A percentile compares a stretch with the other conserved stretches of the same genome.
These are phyloP conservation scores for Flexamia atlantica DNA, from an alignment of 2,888 invertebrate species.

Conservation along the genomic window DNA sequence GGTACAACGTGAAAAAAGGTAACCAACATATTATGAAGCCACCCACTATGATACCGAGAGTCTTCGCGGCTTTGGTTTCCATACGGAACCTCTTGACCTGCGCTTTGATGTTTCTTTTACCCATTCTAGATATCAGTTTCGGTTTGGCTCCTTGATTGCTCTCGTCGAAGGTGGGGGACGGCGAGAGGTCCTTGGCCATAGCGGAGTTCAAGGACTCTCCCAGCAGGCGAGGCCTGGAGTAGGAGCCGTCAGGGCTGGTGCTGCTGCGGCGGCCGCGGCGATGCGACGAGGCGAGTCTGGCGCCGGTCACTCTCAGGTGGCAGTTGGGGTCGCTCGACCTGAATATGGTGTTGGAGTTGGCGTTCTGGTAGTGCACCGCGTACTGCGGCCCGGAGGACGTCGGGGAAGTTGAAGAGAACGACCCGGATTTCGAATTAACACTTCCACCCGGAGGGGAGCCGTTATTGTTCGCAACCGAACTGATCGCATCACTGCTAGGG, in stretches of 20 bases:
- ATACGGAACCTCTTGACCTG: constrained; percentile 94
- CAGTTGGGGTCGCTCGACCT: constrained; percentile 76
- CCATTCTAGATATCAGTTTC: constrained; percentile 83
- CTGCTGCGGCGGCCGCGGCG: constrained; percentile 61
- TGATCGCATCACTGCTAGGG: constrained; percentile 85
- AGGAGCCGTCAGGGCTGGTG: constrained; percentile 61
- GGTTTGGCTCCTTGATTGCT: constrained; percentile 71
- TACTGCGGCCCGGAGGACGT: constrained; percentile 76
- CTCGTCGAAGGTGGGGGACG: constrained; percentile 72
- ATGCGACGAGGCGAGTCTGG: constrained; percentile 64
- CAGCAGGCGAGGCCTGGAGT: constrained; percentile 67
- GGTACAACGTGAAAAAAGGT: constrained; percentile 97
- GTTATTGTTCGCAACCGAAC: constrained; percentile 68
- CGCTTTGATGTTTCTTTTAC: constrained; percentile 93
- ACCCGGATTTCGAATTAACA: constrained; percentile 66
- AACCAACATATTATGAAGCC: constrained; percentile 98
- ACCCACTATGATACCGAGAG: constrained; percentile 97
- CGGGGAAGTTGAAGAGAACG: constrained; percentile 72
- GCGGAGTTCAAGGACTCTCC: constrained; percentile 68
- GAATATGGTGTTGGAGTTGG: constrained; percentile 73
- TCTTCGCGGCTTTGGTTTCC: constrained; percentile 98
- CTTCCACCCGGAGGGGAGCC: constrained; percentile 65
- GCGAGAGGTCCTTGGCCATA: constrained; percentile 70
- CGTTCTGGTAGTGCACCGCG: constrained; percentile 82
- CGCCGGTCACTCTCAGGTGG: constrained; percentile 77